phyloP scores from a whole-genome alignment of 2,113 vertebrate genomes.

The Tragelaphus scriptus region DNA sequence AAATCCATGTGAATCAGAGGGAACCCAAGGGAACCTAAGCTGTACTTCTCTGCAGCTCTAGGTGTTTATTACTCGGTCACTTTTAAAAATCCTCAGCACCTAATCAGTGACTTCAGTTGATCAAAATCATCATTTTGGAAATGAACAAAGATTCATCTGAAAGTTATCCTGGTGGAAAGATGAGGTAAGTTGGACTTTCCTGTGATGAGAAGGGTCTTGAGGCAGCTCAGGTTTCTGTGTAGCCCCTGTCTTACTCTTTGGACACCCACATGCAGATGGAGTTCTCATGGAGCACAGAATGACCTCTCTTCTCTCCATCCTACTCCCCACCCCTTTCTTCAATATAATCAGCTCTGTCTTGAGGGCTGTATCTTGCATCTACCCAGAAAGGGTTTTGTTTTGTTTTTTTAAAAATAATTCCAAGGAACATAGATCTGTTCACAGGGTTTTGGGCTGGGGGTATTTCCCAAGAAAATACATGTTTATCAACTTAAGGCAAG shows the following conservation, averaged over 20 bases:
- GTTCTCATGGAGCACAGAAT: background rate
- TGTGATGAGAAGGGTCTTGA: background rate
- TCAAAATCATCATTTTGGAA: slow-evolving; percentile 28
- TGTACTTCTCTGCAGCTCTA: background rate
- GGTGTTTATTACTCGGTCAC: slow-evolving; percentile 7
- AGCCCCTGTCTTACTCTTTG: background rate
- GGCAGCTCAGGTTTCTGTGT: background rate
- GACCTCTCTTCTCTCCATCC: background rate
- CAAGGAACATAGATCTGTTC: background rate
- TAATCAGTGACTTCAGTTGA: background rate
- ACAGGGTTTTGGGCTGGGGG: background rate
- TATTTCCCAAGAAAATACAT: background rate
- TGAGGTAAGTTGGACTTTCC: background rate
- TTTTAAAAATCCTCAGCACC: slow-evolving; percentile 22
- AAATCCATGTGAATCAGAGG: background rate
- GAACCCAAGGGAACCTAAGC: background rate
- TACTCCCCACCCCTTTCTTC: background rate
- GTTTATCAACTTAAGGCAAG: background rate
- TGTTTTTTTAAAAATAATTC: background rate
- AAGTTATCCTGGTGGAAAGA: slow-evolving; percentile 8
- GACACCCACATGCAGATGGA: background rate
- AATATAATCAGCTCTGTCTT: background rate
- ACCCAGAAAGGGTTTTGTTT: background rate
- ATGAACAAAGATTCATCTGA: background rate
- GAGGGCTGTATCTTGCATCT: background rate